Evolutionary conservation across 2,113 vertebrate species (phyloP).

Genomic region (Pedionomus torquatus): DNA sequence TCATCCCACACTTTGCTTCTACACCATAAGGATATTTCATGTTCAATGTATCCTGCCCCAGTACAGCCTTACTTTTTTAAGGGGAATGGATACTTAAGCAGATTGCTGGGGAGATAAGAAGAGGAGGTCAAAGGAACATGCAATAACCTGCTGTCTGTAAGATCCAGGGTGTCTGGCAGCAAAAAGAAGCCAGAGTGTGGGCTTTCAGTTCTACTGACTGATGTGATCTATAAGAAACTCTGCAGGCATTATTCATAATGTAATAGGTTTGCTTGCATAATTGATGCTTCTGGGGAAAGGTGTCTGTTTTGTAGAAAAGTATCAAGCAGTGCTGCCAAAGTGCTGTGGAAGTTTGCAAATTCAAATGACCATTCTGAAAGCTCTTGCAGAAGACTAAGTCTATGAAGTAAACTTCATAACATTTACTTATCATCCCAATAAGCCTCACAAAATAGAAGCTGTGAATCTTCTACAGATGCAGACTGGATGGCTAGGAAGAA

Average conservation of each 20-base stretch:
- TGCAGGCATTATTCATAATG: neutral
- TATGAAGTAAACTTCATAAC: neutral
- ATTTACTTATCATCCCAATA: neutral
- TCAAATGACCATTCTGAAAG: neutral
- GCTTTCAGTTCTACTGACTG: neutral
- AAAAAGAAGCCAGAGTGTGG: neutral
- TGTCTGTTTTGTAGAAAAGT: neutral
- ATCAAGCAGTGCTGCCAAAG: neutral
- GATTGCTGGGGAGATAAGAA: neutral
- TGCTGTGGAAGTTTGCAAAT: neutral
- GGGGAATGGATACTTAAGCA: neutral
- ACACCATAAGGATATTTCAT: accelerated
- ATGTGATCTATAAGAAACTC: neutral
- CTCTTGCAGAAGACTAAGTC: neutral
- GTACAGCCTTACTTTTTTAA: neutral
- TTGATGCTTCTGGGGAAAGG: neutral
- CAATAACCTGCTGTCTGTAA: neutral
- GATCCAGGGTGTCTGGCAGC: neutral
- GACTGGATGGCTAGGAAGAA: neutral
- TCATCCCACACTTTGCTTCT: neutral
- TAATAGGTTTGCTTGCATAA: neutral
- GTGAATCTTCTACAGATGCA: neutral
- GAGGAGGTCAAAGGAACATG: neutral
- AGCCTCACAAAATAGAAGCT: neutral
- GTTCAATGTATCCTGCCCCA: accelerated